Base-by-base conservation (phyloP, 1,140 invertebrate species). In the Oreohelix idahoensis region DNA sequence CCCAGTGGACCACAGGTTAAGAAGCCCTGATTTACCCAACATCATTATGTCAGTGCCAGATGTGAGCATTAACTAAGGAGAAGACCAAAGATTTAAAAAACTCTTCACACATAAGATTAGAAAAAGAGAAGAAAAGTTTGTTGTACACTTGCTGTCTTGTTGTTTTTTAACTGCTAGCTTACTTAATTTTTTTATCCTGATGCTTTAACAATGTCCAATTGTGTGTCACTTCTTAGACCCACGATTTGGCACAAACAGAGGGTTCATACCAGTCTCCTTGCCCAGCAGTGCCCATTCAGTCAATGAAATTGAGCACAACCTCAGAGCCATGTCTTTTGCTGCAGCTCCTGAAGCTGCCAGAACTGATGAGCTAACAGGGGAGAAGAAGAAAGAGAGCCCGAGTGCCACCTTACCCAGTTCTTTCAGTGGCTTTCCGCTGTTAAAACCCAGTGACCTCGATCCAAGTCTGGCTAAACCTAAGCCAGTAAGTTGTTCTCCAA, bases 401-500 rank as follows among this genome's bases (percentile, higher is more conserved):
- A 38, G 35, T 45, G 32, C 53, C 26, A 23, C 45, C 32, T 79
- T 79, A 10, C 77, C 77, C 36, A 39, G 1, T 35, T 15, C n/a
- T 32, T 5, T 35, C n/a, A 66, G 63, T 66, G 63, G 63, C 23
- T 45, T 74, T 11, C 71, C 63, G 0, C n/a, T 82, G 26, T 51
- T 82, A 13, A 82, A 82, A 70, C 80, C 80, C 80, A 74, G 70
- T 75, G 80, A 82, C 36, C 71, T 82, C 4, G 80, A 82, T 49
- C 80, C 80, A 23, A 82, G 80, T 75, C 71, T 82, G 13, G 80
- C 70, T n/a, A 80, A 80, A 73, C 39, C 66, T 8, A 79, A 79
- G 32, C 32, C 77, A 32, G 79, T 80, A 71, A 23, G 58, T 63
- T 0, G 15, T 20, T 58, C 10, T n/a, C n/a, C n/a, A n/a, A n/a